Evolutionary conservation across 2,888 invertebrate genomes (phyloP).

Genomic region (Mycogona germanica): DNA sequence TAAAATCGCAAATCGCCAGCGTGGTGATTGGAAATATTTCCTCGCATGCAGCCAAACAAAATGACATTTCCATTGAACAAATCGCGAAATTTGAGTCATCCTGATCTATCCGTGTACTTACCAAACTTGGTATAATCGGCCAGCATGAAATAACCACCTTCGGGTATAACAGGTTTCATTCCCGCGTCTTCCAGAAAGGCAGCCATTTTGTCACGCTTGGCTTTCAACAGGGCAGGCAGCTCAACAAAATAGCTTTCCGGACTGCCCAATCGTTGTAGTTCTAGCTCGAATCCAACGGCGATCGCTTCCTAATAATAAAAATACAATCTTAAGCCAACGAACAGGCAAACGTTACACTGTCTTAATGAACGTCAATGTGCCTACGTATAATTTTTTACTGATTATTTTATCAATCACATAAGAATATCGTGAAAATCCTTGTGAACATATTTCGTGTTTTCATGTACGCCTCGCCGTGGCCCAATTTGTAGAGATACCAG

Average conservation of each 20-base stretch:
- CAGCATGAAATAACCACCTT: slow-evolving; percentile 95
- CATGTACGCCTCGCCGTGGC: too few species aligned
- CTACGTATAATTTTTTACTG: background rate
- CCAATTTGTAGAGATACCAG: too few species aligned
- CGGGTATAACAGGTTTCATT: slow-evolving; percentile 82
- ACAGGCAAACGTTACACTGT: background rate
- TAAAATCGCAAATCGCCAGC: too few species aligned
- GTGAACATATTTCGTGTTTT: too few species aligned
- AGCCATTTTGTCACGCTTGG: slow-evolving; percentile 67
- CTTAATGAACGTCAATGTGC: background rate
- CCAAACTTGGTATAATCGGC: slow-evolving; percentile 78
- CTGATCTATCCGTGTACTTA: slow-evolving; percentile 29
- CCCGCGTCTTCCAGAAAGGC: slow-evolving; percentile 62
- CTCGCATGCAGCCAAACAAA: too few species aligned
- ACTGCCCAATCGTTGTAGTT: slow-evolving; percentile 52
- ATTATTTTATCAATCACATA: too few species aligned
- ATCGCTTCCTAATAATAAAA: slow-evolving; percentile 66
- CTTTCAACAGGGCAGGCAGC: slow-evolving; percentile 55
- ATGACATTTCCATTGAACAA: too few species aligned
- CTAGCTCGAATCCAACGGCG: slow-evolving; percentile 76
- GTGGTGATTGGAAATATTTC: too few species aligned
- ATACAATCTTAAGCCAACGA: too few species aligned
- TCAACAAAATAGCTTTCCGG: slow-evolving; percentile 73
- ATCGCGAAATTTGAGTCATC: background rate
- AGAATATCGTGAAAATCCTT: too few species aligned